Conservation (phyloP, 2,888 invertebrate genomes). For the Lissocephala sabroskyi region DNA sequence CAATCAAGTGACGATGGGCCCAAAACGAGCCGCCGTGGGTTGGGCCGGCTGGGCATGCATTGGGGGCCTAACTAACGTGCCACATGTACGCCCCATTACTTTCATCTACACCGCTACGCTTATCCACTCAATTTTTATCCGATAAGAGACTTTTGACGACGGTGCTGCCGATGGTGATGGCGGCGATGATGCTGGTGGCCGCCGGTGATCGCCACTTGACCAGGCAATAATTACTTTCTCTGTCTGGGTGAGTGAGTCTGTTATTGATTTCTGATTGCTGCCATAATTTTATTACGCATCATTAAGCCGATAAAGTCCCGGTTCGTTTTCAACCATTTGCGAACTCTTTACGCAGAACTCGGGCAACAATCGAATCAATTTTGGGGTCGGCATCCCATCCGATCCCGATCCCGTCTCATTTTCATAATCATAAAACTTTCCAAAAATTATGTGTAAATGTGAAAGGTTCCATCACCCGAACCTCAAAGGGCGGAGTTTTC, state of each 20-base stretch:
- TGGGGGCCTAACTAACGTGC: conserved; percentile 23
- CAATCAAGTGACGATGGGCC: conserved; percentile 55
- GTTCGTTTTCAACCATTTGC: conserved; percentile 37
- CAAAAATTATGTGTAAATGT: conserved; percentile 50
- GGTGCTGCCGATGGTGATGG: neutral
- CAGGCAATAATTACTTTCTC: conserved; percentile 58
- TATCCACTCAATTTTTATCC: conserved; percentile 38
- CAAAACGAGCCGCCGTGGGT: conserved; percentile 34
- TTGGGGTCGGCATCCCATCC: conserved; percentile 25
- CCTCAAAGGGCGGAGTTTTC: no score
- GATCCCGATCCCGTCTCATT: conserved; percentile 25
- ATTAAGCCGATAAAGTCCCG: conserved; percentile 46
- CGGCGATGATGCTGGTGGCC: conserved; percentile 10
- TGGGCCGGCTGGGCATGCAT: conserved; percentile 19
- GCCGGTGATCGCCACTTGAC: conserved; percentile 31
- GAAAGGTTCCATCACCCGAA: conserved; percentile 44
- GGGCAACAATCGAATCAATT: conserved; percentile 12
- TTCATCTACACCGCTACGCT: conserved; percentile 41
- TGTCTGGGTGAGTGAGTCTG: conserved; percentile 29
- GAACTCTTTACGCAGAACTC: conserved; percentile 39
- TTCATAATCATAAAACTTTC: conserved; percentile 45
- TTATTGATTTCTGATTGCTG: conserved; percentile 57
- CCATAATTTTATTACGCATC: conserved; percentile 53
- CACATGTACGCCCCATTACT: conserved; percentile 37
- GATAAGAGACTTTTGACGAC: conserved; percentile 28